These are phyloP conservation scores for Hippoglossus hippoglossus DNA, from an alignment of 2,797 vertebrate species.

Conservation along the genomic window DNA sequence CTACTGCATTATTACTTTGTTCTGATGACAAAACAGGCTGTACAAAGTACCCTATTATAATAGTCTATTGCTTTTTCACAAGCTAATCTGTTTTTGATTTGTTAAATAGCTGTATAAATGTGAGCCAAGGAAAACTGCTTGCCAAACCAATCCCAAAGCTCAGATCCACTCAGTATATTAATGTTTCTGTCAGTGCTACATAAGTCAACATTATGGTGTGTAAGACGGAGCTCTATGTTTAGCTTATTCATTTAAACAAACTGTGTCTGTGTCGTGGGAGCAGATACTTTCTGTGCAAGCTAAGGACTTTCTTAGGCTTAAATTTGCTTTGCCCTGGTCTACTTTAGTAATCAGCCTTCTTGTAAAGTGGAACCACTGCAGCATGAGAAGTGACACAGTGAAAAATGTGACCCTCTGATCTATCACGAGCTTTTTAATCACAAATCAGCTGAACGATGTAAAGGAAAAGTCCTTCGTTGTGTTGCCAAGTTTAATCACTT, in stretches of 20 bases:
- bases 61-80: neutral
- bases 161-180: constrained; percentile 7
- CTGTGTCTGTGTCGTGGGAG: constrained; percentile 11
- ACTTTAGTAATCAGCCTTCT: constrained; percentile 15
- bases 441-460: constrained; percentile 39
- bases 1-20: neutral
- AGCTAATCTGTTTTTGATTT: neutral
- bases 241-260: constrained; percentile 41
- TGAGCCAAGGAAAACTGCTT: constrained; percentile 22
- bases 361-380: constrained; percentile 18
- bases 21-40: neutral
- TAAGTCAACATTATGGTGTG: constrained; percentile 39
- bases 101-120: constrained; percentile 3
- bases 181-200: constrained; percentile 35
- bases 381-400: constrained; percentile 19
- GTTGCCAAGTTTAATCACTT: constrained; percentile 55
- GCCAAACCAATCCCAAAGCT: constrained; percentile 14
- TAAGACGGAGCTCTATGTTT: constrained; percentile 22
- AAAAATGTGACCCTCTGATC: constrained; percentile 38
- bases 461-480: constrained; percentile 23
- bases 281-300: constrained; percentile 17
- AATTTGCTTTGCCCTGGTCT: neutral
- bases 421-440: constrained; percentile 39
- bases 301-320: neutral
- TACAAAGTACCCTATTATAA: neutral